These are phyloP conservation scores for Diadophis punctatus DNA, from an alignment of 2,113 vertebrate species.

Conservation along the genomic window DNA sequence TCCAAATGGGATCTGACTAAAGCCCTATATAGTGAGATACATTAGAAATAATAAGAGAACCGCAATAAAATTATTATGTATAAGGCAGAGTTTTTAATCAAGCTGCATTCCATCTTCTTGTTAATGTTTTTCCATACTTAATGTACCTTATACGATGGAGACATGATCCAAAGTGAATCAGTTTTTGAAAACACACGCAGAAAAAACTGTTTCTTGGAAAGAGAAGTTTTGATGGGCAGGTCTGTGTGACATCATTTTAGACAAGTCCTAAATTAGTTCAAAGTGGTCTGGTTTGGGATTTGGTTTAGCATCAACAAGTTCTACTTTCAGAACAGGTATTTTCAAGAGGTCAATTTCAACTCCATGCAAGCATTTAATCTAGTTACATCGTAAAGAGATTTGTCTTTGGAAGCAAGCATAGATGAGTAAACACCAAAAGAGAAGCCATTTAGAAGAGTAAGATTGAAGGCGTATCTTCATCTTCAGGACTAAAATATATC, in stretches of 20 bases:
- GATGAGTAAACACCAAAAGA: slow-evolving; percentile 56
- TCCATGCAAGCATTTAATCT: slow-evolving; percentile 6
- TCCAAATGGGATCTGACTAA: background rate
- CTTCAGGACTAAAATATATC: background rate
- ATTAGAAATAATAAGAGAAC: background rate
- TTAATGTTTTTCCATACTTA: background rate
- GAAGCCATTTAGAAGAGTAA: slow-evolving; percentile 36
- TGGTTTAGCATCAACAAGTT: background rate
- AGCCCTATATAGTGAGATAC: background rate
- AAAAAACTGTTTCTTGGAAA: background rate
- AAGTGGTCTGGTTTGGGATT: background rate
- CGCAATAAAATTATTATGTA: background rate
- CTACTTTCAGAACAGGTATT: background rate
- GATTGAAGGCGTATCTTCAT: slow-evolving; percentile 21
- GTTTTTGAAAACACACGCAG: background rate
- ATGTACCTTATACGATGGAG: background rate
- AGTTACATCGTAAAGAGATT: slow-evolving; percentile 10
- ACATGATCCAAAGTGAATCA: background rate
- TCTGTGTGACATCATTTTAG: background rate
- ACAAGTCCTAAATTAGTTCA: background rate
- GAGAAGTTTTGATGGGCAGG: background rate
- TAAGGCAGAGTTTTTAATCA: background rate
- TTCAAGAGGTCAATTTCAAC: background rate
- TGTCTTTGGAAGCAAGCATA: slow-evolving; percentile 44
- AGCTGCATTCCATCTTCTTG: background rate